Percentiles rank a stretch among this genome's conserved stretches.
phyloP scores from a whole-genome alignment of 2,888 invertebrate species.

The Noctua janthe region DNA sequence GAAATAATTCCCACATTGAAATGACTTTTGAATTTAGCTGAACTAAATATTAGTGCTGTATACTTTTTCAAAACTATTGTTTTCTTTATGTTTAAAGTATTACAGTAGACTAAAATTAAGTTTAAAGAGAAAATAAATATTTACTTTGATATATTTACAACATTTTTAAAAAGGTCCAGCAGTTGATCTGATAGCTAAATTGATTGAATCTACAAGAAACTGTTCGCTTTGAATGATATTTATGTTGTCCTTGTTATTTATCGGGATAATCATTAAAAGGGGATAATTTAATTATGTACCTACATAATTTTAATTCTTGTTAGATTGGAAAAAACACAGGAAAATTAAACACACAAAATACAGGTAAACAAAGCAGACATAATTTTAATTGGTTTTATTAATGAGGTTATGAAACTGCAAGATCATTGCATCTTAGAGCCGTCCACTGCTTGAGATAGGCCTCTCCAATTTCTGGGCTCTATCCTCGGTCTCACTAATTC shows the following conservation, averaged over 20 bases:
- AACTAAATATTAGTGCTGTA: too few relatives aligned
- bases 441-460: not conserved
- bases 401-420: not conserved
- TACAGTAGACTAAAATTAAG: too few relatives aligned
- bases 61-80: not conserved
- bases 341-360: not conserved
- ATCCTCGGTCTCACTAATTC: not conserved
- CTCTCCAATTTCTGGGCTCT: not conserved
- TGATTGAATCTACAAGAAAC: not conserved
- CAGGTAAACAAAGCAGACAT: constrained; percentile 15
- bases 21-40: too few relatives aligned
- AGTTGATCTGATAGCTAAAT: not conserved
- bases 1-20: too few relatives aligned
- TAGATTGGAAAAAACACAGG: not conserved
- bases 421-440: not conserved
- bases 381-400: constrained; percentile 19
- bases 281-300: not conserved
- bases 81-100: not conserved
- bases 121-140: not conserved
- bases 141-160: not conserved
- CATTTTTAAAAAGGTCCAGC: not conserved
- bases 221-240: not conserved
- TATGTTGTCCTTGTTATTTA: not conserved
- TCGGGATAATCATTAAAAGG: not conserved
- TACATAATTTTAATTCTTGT: not conserved